Percentiles rank a stretch among this genome's conserved stretches.
These are phyloP conservation scores for Hylyphantes graminicola DNA, from an alignment of 1,140 invertebrate genomes.

Conservation along the genomic window DNA sequence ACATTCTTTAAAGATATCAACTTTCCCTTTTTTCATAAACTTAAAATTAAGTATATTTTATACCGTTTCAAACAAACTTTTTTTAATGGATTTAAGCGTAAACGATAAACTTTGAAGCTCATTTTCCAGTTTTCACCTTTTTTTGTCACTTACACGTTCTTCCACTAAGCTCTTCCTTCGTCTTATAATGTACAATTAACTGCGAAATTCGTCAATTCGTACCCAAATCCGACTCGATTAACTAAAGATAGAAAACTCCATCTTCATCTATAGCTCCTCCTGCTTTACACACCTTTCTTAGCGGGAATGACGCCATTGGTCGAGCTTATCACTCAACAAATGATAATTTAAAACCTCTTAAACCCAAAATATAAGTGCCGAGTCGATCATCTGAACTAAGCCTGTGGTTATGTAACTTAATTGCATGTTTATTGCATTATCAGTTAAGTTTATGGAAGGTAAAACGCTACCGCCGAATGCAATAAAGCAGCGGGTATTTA, in stretches of 20 bases:
- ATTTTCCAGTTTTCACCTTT: too few species aligned
- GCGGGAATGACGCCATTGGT: conserved; percentile 48
- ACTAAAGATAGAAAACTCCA: conserved; percentile 43
- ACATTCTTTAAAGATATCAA: too few species aligned
- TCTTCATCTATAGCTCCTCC: conserved; percentile 53
- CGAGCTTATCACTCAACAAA: conserved; percentile 51
- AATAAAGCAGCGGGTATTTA: conserved; percentile 51
- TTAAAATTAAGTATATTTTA: too few species aligned
- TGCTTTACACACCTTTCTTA: conserved; percentile 51
- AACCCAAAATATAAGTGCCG: conserved; percentile 51
- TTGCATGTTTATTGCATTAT: conserved; percentile 62
- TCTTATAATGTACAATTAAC: too few species aligned
- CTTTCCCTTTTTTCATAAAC: too few species aligned
- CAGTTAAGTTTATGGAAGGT: conserved; percentile 60
- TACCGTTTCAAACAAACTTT: too few species aligned
- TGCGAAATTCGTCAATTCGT: conserved; percentile 3
- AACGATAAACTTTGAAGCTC: too few species aligned
- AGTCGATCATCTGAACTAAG: conserved; percentile 45
- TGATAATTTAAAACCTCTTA: conserved; percentile 60
- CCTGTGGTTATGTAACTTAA: conserved; percentile 59
- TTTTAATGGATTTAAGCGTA: too few species aligned
- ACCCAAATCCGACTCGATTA: conserved; percentile 28
- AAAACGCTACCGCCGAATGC: conserved; percentile 53
- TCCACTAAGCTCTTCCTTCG: too few species aligned
- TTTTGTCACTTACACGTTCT: too few species aligned